Evolutionary conservation across 2,113 vertebrate species (phyloP).

Genomic region (Neomonachus schauinslandi): DNA sequence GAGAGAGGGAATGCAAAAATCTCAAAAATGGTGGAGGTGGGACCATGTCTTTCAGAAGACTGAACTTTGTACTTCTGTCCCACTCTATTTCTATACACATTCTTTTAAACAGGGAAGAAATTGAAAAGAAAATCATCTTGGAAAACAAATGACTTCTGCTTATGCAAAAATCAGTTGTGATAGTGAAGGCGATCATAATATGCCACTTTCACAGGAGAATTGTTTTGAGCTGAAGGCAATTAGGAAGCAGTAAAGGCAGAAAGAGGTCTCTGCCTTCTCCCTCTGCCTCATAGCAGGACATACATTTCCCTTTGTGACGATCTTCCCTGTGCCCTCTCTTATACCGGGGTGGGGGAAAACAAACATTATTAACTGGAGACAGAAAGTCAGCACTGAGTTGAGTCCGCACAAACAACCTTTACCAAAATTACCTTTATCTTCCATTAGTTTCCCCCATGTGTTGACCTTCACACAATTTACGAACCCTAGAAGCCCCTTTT

Average conservation of each 20-base stretch:
- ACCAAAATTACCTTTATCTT: not conserved
- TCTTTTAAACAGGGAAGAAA: not conserved
- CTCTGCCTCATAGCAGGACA: not conserved
- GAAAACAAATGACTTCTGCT: not conserved
- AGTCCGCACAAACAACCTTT: not conserved
- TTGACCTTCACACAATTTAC: not conserved
- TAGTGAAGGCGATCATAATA: not conserved
- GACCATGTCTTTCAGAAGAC: not conserved
- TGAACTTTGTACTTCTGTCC: not conserved
- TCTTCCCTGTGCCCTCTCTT: not conserved
- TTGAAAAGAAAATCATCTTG: slow-evolving; percentile 19
- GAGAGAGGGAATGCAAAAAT: not conserved
- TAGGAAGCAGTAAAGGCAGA: not conserved
- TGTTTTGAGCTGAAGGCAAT: not conserved
- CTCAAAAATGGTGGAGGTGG: not conserved
- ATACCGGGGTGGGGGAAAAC: not conserved
- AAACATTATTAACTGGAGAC: not conserved
- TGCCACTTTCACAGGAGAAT: not conserved
- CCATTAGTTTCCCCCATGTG: not conserved
- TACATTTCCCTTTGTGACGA: not conserved
- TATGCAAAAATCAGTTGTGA: not conserved
- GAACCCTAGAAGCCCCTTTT: not conserved
- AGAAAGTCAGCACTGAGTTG: not conserved
- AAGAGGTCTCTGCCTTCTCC: not conserved
- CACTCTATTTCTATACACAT: not conserved